phyloP scores from a whole-genome alignment of 2,888 invertebrate species.

The Augiades crinisus region DNA sequence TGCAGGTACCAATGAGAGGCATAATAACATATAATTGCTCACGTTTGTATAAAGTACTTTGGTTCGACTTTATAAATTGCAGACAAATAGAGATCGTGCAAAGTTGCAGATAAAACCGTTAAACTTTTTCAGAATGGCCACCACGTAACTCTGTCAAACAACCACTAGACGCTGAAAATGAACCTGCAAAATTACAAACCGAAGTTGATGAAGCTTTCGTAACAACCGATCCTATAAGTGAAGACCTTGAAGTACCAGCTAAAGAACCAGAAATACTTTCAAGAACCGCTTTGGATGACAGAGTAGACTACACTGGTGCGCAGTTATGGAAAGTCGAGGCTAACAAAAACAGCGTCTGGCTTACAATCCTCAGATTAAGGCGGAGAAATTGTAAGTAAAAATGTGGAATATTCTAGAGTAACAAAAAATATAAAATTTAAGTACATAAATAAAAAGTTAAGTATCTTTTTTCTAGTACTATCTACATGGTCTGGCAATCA shows the following conservation, averaged over 20 bases:
- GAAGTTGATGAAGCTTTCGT: slow-evolving; percentile 33
- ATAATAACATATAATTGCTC: slow-evolving; percentile 36
- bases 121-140: slow-evolving; percentile 57
- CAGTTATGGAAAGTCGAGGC: slow-evolving; percentile 87
- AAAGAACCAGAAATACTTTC: slow-evolving; percentile 30
- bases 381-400: slow-evolving; percentile 68
- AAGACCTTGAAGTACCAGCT: slow-evolving; percentile 23
- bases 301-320: slow-evolving; percentile 86
- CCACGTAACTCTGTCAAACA: slow-evolving; percentile 60
- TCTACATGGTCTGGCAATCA: slow-evolving; percentile 85
- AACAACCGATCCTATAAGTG: slow-evolving; percentile 31
- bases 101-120: not conserved
- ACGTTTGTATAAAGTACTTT: slow-evolving; percentile 16
- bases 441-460: not conserved
- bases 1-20: slow-evolving; percentile 22
- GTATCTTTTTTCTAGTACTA: slow-evolving; percentile 71
- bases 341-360: slow-evolving; percentile 69
- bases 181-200: slow-evolving; percentile 32
- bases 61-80: not conserved
- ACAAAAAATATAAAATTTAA: not conserved
- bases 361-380: slow-evolving; percentile 52
- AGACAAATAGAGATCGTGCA: not conserved
- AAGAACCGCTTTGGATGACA: slow-evolving; percentile 42
- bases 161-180: slow-evolving; percentile 42
- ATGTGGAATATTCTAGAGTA: not conserved